Evolutionary conservation across 2,113 vertebrate genomes (phyloP).

Genomic region (Heteronetta atricapilla): DNA sequence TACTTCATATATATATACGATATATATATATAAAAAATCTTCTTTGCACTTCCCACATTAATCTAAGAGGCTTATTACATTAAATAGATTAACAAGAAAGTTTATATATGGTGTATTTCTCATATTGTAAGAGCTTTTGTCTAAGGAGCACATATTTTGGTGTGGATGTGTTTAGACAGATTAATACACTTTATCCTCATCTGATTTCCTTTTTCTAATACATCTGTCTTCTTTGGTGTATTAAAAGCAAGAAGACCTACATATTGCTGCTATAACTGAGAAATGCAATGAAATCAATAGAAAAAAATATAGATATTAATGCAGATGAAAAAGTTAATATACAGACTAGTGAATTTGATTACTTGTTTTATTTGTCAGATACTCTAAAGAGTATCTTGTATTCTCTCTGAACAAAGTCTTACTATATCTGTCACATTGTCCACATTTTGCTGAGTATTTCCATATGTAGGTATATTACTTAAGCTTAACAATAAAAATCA

Average conservation of each 20-base stretch:
- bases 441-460: background rate
- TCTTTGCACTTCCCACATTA: background rate
- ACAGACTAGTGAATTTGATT: background rate
- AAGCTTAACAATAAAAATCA: background rate
- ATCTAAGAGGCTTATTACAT: background rate
- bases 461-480: background rate
- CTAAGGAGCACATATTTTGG: background rate
- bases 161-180: background rate
- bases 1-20: no score
- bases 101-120: background rate
- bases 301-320: background rate
- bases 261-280: background rate
- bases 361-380: background rate
- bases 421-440: background rate
- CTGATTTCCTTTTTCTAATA: conserved; percentile 48
- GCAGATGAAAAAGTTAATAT: background rate
- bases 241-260: background rate
- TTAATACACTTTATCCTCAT: conserved; percentile 48
- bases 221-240: background rate
- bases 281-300: background rate
- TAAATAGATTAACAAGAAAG: background rate
- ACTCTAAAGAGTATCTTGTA: background rate
- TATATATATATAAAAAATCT: background rate
- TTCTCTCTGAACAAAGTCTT: background rate
- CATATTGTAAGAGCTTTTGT: background rate